Base-by-base conservation (phyloP, 2,888 invertebrate genomes). In the Meghimatium bilineatum region DNA sequence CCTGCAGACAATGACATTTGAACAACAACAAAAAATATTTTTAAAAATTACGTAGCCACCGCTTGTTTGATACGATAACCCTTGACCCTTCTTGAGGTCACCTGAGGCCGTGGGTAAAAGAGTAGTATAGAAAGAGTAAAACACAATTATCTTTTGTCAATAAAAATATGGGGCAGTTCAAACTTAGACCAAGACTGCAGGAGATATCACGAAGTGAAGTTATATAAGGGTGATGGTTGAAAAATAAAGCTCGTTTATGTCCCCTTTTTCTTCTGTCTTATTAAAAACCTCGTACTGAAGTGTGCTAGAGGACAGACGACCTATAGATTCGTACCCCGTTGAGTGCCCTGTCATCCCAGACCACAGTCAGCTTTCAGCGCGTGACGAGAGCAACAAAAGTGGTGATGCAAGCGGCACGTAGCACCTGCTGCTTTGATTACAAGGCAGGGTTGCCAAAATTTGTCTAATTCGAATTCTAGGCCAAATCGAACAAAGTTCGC, bases 81-180 rank as follows among this genome's bases (percentile, higher is more conserved):
- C 74, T 74, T 74, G 52, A 74, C 74, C 74, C 52, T 52, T 2
- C 52, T 32, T 26, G 49, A 34, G 74, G 74, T 74, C 74, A 74
- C 52, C 74, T 74, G 74, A 52, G 74, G 74, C 52, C 74, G 74
- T 74, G 74, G 74, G 74, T 74, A 74, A 49, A 74, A 32, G 52
- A 74, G 74, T 74, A 12, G 23, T 20, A 52, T 17, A 32, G 49
- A 32, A 49, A 74, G 52, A 52, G 44, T 71, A 44, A 1, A 52
- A 74, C 17, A 44, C 17, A 74, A 74, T 74, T 74, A 74, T 74
- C 74, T 29, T 74, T 52, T 74, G 74, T 74, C 20, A 52, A 52
- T 44, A 38, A 49, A 74, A 14, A 44, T 36, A 44, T 36, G 29
- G 44, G 74, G 49, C 52, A 74, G 8, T 36, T 52, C 26, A 74